Percentiles rank a stretch among this genome's conserved stretches.
phyloP scores from a whole-genome alignment of 2,888 invertebrate species.

The Matsumyia berberina region DNA sequence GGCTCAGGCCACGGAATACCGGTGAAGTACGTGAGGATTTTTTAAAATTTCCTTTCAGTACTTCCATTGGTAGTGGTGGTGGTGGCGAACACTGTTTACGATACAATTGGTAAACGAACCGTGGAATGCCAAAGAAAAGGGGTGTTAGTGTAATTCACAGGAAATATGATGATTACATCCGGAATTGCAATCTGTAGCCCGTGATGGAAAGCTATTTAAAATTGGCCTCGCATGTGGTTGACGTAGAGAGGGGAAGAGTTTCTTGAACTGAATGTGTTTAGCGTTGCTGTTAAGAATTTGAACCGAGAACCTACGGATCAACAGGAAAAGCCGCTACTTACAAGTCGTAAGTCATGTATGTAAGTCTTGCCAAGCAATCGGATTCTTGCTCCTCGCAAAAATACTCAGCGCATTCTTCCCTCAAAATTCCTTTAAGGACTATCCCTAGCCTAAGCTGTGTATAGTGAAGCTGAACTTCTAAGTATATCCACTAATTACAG shows the following conservation, averaged over 20 bases:
- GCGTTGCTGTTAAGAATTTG: no score
- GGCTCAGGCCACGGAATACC: conserved; percentile 23
- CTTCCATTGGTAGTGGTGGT: conserved; percentile 15
- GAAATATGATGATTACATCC: conserved; percentile 76
- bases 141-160: conserved; percentile 72
- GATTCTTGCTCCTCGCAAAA: no score
- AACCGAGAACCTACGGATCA: no score
- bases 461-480: no score
- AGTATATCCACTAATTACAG: no score
- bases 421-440: no score
- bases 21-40: conserved; percentile 68
- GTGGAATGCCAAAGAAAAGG: conserved; percentile 70
- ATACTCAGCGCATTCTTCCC: no score
- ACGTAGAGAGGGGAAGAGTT: background rate
- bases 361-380: no score
- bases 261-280: no score
- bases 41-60: conserved; percentile 56
- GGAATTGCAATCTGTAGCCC: conserved; percentile 70
- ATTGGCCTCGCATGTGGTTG: conserved; percentile 41
- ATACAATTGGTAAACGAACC: conserved; percentile 74
- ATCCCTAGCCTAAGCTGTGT: no score
- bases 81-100: conserved; percentile 59
- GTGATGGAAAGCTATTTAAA: conserved; percentile 61
- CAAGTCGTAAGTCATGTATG: no score
- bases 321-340: no score